Conservation (phyloP, 2,888 invertebrate genomes). For the Synanthedon myopaeformis region DNA sequence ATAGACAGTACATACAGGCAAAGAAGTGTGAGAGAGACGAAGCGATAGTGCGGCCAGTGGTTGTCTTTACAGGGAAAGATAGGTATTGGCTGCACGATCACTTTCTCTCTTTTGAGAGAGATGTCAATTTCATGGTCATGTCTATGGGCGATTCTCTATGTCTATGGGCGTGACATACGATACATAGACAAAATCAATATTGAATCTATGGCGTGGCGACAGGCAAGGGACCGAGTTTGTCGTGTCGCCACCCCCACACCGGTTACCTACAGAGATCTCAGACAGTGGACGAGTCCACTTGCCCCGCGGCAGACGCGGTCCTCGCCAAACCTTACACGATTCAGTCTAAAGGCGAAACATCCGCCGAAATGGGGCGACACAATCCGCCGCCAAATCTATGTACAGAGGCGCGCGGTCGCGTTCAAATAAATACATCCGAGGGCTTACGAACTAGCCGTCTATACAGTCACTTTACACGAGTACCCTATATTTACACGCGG, state of each 20-base stretch:
- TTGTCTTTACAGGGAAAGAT: too few relatives aligned
- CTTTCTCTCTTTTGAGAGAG: too few relatives aligned
- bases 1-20: too few relatives aligned
- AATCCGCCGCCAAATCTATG: constrained; percentile 24
- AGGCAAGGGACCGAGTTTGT: constrained; percentile 38
- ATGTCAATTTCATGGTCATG: too few relatives aligned
- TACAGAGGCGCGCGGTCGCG: constrained; percentile 58
- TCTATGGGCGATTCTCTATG: too few relatives aligned
- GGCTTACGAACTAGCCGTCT: constrained; percentile 61
- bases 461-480: constrained; percentile 68
- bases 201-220: constrained; percentile 14
- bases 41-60: too few relatives aligned
- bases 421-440: constrained; percentile 66
- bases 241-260: constrained; percentile 28
- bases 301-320: constrained; percentile 43
- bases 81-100: too few relatives aligned
- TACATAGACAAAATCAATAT: background rate
- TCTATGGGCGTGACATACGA: too few relatives aligned
- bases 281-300: constrained; percentile 50
- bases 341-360: constrained; percentile 24
- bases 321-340: constrained; percentile 14
- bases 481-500: constrained; percentile 67
- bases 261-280: constrained; percentile 64
- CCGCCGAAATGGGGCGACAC: constrained; percentile 38
- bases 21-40: too few relatives aligned